Percentiles rank a stretch among this genome's conserved stretches.
Conservation (phyloP, 2,888 invertebrate species). For the Halictus ligatus region DNA sequence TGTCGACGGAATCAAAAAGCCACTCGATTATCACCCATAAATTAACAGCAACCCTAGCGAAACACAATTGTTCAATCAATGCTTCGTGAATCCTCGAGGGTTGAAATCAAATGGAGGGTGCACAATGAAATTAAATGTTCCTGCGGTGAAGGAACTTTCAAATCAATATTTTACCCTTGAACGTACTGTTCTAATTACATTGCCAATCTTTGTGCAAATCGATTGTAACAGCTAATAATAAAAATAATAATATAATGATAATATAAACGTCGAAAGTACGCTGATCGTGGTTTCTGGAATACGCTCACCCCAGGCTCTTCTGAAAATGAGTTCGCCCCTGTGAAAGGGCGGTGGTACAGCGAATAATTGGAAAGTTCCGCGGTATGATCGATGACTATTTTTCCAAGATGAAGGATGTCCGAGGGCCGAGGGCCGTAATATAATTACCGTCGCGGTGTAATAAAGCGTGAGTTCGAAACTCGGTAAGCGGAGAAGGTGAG, state of each 20-base stretch:
- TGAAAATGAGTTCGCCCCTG: background rate
- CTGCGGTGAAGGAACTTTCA: too few species aligned
- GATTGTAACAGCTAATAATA: too few species aligned
- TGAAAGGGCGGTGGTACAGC: background rate
- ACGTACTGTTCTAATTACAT: too few species aligned
- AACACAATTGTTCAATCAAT: background rate
- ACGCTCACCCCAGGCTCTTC: background rate
- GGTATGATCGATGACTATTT: background rate
- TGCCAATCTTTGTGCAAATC: too few species aligned
- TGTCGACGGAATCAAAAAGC: slow-evolving; percentile 20
- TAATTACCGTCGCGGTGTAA: slow-evolving; percentile 11
- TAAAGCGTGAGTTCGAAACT: slow-evolving; percentile 20
- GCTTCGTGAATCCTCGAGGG: background rate
- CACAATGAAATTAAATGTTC: too few species aligned
- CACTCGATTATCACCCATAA: background rate
- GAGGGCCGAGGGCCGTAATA: background rate
- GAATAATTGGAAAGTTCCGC: background rate
- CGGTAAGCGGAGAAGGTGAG: slow-evolving; percentile 10
- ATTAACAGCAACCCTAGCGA: background rate
- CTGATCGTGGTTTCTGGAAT: background rate
- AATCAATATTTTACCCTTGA: too few species aligned
- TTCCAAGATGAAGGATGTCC: background rate
- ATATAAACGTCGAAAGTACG: background rate
- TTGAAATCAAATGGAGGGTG: background rate
- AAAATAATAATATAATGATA: too few species aligned